Conservation (phyloP, 1,140 invertebrate species). For the Euwallacea fornicatus region DNA sequence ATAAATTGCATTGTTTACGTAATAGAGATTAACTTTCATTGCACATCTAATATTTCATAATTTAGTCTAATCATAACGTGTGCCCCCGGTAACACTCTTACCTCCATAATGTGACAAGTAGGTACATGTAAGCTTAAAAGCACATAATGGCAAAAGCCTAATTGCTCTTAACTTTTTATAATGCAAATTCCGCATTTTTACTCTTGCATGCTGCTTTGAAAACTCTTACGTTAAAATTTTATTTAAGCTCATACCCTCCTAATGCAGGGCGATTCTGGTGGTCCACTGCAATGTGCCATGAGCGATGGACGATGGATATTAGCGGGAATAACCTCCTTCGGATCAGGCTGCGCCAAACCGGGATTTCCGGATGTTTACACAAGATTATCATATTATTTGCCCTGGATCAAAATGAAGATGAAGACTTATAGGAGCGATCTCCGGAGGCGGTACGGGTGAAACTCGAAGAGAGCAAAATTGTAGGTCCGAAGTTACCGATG, state of each 20-base stretch:
- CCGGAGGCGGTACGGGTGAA: constrained; percentile 22
- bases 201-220: background rate
- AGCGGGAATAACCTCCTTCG: constrained; percentile 86
- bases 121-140: no score
- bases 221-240: background rate
- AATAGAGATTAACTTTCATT: no score
- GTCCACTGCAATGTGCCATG: constrained; percentile 75
- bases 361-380: constrained; percentile 88
- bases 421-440: constrained; percentile 25
- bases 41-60: no score
- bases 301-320: constrained; percentile 83
- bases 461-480: background rate
- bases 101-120: no score
- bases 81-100: no score
- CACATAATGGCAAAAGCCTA: background rate
- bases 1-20: no score
- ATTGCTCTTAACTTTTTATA: background rate
- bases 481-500: background rate
- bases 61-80: no score
- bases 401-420: constrained; percentile 70
- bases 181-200: constrained; percentile 1
- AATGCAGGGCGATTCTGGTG: constrained; percentile 78
- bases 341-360: constrained; percentile 82
- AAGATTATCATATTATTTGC: constrained; percentile 77
- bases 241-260: background rate